phyloP scores from a whole-genome alignment of 2,113 vertebrate species.

The Hyperopisus bebe region DNA sequence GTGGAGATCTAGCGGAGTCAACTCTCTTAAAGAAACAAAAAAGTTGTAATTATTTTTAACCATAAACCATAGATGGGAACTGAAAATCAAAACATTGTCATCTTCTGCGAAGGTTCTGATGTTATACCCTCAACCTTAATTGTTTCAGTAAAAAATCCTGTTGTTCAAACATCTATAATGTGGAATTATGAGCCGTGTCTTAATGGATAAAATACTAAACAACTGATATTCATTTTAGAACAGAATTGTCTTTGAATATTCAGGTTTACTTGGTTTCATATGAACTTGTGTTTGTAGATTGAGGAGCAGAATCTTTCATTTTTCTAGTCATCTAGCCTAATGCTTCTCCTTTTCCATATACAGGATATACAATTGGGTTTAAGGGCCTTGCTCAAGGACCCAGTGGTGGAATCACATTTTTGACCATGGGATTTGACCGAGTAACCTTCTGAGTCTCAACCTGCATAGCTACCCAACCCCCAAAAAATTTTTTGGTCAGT shows the following conservation, averaged over 20 bases:
- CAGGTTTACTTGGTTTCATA: neutral
- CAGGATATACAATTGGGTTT: no score
- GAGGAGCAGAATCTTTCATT: neutral
- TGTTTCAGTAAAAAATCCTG: neutral
- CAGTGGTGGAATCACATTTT: neutral
- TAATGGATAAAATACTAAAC: neutral
- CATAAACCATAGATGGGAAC: neutral
- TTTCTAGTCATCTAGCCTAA: neutral
- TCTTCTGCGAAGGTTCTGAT: neutral
- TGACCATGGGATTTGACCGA: neutral
- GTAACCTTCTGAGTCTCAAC: neutral
- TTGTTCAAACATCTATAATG: neutral
- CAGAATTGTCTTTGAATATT: neutral
- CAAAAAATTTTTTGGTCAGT: neutral
- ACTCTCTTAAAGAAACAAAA: conserved; percentile 17
- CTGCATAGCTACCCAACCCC: neutral
- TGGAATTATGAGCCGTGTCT: neutral
- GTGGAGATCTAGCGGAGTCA: conserved; percentile 22
- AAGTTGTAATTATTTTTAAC: neutral
- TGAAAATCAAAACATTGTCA: neutral
- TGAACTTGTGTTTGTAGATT: neutral
- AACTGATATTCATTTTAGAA: neutral
- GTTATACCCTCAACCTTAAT: neutral
- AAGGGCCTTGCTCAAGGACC: neutral
- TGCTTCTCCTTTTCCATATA: neutral